Evolutionary conservation across 2,888 invertebrate genomes (phyloP).

Genomic region (Athripsodes cinereus): DNA sequence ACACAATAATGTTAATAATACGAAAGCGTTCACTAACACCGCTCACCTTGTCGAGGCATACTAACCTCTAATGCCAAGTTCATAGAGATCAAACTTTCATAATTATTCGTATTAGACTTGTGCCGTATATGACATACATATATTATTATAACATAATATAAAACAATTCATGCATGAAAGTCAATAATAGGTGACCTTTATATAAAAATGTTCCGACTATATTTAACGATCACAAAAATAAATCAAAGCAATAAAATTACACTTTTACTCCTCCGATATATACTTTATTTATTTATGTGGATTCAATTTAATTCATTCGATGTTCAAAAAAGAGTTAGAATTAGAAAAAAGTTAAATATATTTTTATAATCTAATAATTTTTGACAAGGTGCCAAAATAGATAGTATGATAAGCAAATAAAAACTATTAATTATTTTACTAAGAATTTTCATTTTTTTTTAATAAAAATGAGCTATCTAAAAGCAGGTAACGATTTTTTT

Average conservation of each 20-base stretch:
- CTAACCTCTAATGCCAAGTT: constrained; percentile 2
- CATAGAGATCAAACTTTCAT: neutral
- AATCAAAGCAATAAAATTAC: neutral
- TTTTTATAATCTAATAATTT: too few species aligned
- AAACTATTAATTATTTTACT: too few species aligned
- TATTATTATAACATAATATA: neutral
- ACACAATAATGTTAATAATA: neutral
- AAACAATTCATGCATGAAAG: neutral
- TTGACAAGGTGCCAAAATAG: too few species aligned
- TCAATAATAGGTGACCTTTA: constrained; percentile 2
- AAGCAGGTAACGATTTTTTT: too few species aligned
- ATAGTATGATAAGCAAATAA: too few species aligned
- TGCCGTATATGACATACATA: neutral
- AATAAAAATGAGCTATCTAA: too few species aligned
- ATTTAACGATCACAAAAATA: neutral
- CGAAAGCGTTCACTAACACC: neutral
- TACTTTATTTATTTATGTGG: too few species aligned
- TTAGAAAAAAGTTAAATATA: too few species aligned
- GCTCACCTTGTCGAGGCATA: constrained; percentile 1
- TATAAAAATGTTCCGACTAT: neutral
- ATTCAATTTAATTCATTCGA: too few species aligned
- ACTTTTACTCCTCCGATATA: neutral
- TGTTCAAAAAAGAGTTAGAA: too few species aligned
- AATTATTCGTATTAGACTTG: neutral
- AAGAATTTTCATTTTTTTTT: too few species aligned